phyloP scores from a whole-genome alignment of 2,113 vertebrate genomes.

The Aramus guarauna region DNA sequence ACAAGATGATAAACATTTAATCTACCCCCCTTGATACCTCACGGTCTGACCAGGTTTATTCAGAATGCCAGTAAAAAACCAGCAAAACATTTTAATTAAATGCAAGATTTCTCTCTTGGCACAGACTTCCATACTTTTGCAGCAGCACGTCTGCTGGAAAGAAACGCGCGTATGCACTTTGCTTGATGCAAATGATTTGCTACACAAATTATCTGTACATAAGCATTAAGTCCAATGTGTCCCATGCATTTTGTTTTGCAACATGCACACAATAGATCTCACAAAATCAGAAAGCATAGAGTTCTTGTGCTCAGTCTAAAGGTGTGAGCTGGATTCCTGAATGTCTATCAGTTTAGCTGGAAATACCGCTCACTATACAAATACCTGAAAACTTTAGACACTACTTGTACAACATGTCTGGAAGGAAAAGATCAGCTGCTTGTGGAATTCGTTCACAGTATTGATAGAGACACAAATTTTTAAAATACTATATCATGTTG shows the following conservation, averaged over 20 bases:
- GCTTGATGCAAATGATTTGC: not conserved
- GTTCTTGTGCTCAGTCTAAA: not conserved
- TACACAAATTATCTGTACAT: not conserved
- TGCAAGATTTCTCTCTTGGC: not conserved
- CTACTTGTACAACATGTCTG: not conserved
- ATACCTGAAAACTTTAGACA: not conserved
- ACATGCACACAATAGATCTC: not conserved
- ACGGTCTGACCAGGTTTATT: not conserved
- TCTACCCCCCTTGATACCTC: not conserved
- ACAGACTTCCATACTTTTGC: not conserved
- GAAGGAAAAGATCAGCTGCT: not conserved
- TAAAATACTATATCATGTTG: not conserved
- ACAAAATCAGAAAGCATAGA: not conserved
- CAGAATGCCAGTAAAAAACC: not conserved
- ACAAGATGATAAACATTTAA: not conserved
- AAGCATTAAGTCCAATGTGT: not conserved
- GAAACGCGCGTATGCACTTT: not conserved
- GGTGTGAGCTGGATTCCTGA: not conserved
- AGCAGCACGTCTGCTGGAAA: not conserved
- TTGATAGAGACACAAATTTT: not conserved
- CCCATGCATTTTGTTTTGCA: not conserved
- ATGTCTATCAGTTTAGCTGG: not conserved
- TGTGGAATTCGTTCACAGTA: not conserved
- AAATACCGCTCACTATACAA: not conserved
- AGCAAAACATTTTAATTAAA: not conserved